phyloP scores from a whole-genome alignment of 1,140 invertebrate species.

The Triops cancriformis region DNA sequence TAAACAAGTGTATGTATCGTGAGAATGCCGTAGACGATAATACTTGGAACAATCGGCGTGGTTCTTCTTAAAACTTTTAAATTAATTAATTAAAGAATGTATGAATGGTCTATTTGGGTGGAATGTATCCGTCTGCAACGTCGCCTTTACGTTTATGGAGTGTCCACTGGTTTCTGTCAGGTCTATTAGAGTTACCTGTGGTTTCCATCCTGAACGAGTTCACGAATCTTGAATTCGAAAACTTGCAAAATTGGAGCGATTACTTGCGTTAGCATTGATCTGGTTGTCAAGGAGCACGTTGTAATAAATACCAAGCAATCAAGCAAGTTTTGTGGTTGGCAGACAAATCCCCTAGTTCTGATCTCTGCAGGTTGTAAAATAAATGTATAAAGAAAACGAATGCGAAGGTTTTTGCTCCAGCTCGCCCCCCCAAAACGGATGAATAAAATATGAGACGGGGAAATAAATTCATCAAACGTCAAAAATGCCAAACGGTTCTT shows the following conservation, averaged over 20 bases:
- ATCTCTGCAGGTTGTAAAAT: neutral
- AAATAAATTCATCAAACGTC: slow-evolving; percentile 12
- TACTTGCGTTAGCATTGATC: neutral
- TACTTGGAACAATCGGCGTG: too few relatives aligned
- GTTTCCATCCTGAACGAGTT: too few relatives aligned
- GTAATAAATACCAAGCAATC: neutral
- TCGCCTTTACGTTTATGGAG: too few relatives aligned
- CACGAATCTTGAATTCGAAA: too few relatives aligned
- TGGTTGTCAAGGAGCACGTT: neutral
- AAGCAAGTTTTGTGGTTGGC: neutral
- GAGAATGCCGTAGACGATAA: too few relatives aligned
- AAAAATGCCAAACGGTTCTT: neutral
- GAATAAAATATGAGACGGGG: slow-evolving; percentile 2
- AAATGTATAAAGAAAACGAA: neutral
- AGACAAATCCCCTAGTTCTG: neutral
- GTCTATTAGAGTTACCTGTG: too few relatives aligned
- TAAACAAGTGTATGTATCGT: too few relatives aligned
- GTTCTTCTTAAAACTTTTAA: too few relatives aligned
- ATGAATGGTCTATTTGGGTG: too few relatives aligned
- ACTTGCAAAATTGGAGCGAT: neutral
- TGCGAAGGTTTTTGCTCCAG: neutral
- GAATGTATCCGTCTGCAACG: too few relatives aligned
- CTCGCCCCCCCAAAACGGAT: neutral
- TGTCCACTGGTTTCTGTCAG: too few relatives aligned
- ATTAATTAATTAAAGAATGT: too few relatives aligned